Evolutionary conservation across 2,113 vertebrate species (phyloP).

Genomic region (Galbula dea): DNA sequence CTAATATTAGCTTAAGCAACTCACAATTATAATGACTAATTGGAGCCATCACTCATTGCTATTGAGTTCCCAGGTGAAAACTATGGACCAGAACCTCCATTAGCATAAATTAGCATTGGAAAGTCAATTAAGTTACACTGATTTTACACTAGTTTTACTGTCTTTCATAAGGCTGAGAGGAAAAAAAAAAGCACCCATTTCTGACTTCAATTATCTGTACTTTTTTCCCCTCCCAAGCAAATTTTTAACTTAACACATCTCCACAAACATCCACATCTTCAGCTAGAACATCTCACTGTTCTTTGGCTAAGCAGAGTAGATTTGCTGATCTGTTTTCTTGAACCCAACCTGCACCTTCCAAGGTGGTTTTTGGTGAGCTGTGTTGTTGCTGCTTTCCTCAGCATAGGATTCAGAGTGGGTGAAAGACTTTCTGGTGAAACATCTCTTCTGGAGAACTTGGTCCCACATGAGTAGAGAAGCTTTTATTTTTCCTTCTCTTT

Average conservation of each 20-base stretch:
- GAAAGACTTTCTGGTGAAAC: neutral
- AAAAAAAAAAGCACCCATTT: neutral
- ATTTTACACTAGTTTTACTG: conserved; percentile 59
- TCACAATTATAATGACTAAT: conserved; percentile 61
- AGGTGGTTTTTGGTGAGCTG: neutral
- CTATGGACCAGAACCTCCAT: conserved; percentile 58
- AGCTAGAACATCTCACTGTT: neutral
- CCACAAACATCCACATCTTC: neutral
- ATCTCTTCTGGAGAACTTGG: neutral
- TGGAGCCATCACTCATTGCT: conserved; percentile 61
- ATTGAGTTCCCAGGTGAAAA: conserved; percentile 66
- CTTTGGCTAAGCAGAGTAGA: neutral
- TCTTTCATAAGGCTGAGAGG: neutral
- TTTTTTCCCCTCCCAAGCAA: neutral
- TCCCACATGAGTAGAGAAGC: rapidly evolving
- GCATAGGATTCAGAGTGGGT: rapidly evolving
- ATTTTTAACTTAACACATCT: neutral
- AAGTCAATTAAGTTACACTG: conserved; percentile 60
- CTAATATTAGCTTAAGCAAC: conserved; percentile 68
- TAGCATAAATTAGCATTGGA: conserved; percentile 65
- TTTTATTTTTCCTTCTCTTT: neutral
- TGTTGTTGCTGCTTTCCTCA: neutral
- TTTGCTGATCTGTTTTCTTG: neutral
- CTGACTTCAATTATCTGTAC: neutral
- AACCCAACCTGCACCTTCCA: neutral